Base-by-base conservation (phyloP, 2,888 invertebrate genomes). In the Chorisops tibialis region DNA sequence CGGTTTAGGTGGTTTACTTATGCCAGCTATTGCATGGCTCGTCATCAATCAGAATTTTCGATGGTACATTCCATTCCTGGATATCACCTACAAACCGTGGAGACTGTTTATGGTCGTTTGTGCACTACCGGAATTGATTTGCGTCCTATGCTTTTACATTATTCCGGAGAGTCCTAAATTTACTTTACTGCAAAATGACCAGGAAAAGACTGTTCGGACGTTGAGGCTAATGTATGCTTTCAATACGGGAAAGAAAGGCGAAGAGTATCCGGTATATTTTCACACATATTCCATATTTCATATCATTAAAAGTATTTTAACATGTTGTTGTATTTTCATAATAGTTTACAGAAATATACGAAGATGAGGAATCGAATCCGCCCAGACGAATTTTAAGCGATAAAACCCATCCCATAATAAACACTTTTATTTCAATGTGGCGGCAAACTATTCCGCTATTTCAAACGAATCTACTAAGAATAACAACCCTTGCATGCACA, bases 141-240 rank as follows among this genome's bases (percentile, higher is more conserved):
- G 74, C 50, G 72, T 72, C 0, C 49, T 74, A 0, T 69, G 70
- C 5, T 65, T 76, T 9, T 69, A 72, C 18, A 68, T 69, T 38
- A 69, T 76, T 19, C 76, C 76, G 6, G 77, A 77, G 60, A 75
- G 75, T 63, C 76, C 77, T 0, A 76, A 75, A 65, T 77, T 73
- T 62, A 62, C 72, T 1, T 64, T 75, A 2, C 65, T 72, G 2
- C 68, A 71, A 30, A 74, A 74, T 1, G 65, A 71, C n/a, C 67
- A 71, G 2, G 69, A 71, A 4, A 66, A 71, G 56, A 67, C 73
- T 12, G 62, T 74, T 9, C 63, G 70, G 9, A 71, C 74, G 35
- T 63, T 77, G 12, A 66, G 69, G 49, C 68, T 62, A 12, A 71
- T 76, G 6, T 74, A 68, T 56, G 65, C 67, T 1, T 59, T 68